These are phyloP conservation scores for Coenonympha arcania DNA, from an alignment of 2,888 invertebrate genomes.

Conservation along the genomic window DNA sequence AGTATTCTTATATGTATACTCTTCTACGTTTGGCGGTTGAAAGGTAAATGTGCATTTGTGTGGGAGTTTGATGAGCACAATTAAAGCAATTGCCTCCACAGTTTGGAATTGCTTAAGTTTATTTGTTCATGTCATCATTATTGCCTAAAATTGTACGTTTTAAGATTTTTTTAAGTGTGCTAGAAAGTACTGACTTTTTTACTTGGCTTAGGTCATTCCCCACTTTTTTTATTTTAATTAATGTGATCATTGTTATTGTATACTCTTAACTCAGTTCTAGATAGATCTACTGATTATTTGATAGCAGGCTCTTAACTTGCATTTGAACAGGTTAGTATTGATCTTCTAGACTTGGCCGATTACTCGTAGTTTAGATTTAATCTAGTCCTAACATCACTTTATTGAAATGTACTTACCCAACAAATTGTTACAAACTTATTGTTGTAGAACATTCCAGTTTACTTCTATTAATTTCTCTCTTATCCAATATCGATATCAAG, in stretches of 20 bases:
- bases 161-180: background rate
- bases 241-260: too few relatives aligned
- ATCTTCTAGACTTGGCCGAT: too few relatives aligned
- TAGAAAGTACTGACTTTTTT: background rate
- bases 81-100: conserved; percentile 4
- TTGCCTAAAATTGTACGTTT: background rate
- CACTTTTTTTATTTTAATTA: too few relatives aligned
- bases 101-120: background rate
- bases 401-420: too few relatives aligned
- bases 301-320: too few relatives aligned
- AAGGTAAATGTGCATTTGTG: conserved; percentile 3
- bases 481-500: background rate
- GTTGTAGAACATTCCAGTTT: too few relatives aligned
- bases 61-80: conserved; percentile 11
- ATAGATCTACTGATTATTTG: too few relatives aligned
- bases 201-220: background rate
- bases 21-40: background rate
- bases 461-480: background rate
- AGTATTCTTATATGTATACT: background rate
- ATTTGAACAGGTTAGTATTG: too few relatives aligned
- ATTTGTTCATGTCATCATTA: conserved; percentile 1
- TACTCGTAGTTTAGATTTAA: too few relatives aligned
- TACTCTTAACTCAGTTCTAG: too few relatives aligned
- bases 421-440: too few relatives aligned
- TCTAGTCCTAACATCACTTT: too few relatives aligned